These are phyloP conservation scores for Champsocephalus esox DNA, from an alignment of 2,797 vertebrate genomes.

Conservation along the genomic window DNA sequence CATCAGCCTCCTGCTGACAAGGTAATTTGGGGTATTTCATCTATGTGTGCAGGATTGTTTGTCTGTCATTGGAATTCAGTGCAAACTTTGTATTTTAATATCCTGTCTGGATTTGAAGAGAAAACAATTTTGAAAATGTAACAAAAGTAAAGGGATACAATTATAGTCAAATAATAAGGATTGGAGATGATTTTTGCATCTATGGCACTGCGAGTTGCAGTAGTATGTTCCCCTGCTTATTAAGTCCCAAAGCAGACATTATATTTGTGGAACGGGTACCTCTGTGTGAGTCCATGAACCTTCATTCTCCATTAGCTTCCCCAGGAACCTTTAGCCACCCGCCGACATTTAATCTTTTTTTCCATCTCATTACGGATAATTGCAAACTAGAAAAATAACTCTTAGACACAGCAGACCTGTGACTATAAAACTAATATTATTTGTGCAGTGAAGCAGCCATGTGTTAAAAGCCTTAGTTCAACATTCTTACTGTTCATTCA, in stretches of 20 bases:
- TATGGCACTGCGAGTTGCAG: not conserved
- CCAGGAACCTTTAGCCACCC: conserved; percentile 30
- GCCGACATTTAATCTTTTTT: conserved; percentile 47
- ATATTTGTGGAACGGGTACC: conserved; percentile 33
- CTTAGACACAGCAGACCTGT: conserved; percentile 10
- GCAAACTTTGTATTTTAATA: not conserved
- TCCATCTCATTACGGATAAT: conserved; percentile 46
- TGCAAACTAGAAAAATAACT: conserved; percentile 24
- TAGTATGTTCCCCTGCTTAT: conserved; percentile 28
- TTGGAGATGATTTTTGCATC: conserved; percentile 3
- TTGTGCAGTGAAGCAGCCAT: conserved; percentile 14
- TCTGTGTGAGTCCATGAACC: conserved; percentile 35
- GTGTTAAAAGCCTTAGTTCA: conserved; percentile 10
- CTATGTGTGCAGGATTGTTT: not conserved
- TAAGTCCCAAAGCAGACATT: conserved; percentile 38
- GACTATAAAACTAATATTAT: conserved; percentile 33
- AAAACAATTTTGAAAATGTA: not conserved
- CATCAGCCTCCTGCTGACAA: conserved; percentile 98
- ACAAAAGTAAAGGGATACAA: not conserved
- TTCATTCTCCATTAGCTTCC: conserved; percentile 48
- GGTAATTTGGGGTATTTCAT: conserved; percentile 60
- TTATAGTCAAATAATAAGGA: not conserved
- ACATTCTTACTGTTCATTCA: not conserved
- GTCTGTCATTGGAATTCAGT: not conserved
- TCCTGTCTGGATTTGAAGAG: conserved; percentile 11